Conservation (phyloP, 92 coral and sea anemone species). For the Nematostella vectensis region DNA sequence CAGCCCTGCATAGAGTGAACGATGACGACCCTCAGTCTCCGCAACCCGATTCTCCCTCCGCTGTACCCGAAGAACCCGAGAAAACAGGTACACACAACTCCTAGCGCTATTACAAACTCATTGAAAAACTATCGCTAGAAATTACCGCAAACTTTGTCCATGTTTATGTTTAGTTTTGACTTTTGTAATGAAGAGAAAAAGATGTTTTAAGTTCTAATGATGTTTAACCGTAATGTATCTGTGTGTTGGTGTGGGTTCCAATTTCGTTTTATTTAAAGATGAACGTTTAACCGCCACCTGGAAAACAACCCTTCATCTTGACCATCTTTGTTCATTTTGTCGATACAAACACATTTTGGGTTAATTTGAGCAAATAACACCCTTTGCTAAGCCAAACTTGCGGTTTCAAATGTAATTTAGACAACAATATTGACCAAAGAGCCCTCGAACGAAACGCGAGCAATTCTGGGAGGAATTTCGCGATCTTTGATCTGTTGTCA, state of each 20-base stretch:
- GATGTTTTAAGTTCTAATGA: not conserved
- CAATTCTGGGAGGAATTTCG: too few relatives aligned
- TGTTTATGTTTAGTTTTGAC: too few relatives aligned
- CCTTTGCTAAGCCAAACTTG: not conserved
- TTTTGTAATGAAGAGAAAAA: too few relatives aligned
- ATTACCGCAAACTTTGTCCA: too few relatives aligned
- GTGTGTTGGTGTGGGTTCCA: not conserved
- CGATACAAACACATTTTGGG: not conserved
- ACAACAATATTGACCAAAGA: too few relatives aligned
- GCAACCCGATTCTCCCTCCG: conserved; percentile 39
- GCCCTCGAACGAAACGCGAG: too few relatives aligned
- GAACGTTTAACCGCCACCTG: not conserved
- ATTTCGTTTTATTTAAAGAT: not conserved
- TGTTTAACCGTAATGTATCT: not conserved
- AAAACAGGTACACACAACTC: conserved; percentile 30
- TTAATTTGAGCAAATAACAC: not conserved
- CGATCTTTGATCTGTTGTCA: too few relatives aligned
- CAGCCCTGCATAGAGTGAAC: conserved; percentile 75
- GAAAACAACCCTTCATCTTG: not conserved
- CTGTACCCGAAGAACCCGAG: conserved; percentile 38
- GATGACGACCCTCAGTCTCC: conserved; percentile 39
- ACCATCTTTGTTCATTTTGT: not conserved
- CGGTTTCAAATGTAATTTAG: not conserved
- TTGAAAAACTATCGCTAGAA: not conserved
- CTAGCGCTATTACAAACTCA: not conserved